Evolutionary conservation across 2,888 invertebrate species (phyloP).

Genomic region (Shargacucullia verbasci): DNA sequence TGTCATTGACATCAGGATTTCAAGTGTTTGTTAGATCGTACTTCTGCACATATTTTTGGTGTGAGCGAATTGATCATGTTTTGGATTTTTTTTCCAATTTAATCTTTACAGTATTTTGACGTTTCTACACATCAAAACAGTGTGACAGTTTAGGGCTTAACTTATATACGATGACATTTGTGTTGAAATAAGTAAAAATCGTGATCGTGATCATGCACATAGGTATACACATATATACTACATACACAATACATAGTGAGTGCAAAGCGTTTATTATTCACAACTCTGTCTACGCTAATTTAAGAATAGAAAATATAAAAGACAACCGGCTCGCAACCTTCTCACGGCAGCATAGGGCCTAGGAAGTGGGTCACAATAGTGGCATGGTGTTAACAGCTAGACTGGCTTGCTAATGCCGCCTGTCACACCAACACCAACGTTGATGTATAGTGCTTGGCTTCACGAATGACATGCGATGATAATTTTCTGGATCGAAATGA

Average conservation of each 20-base stretch:
- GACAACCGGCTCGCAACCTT: slow-evolving; percentile 10
- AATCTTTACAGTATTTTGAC: no score
- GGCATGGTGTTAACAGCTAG: slow-evolving; percentile 29
- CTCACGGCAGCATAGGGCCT: slow-evolving; percentile 12
- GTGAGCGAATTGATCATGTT: no score
- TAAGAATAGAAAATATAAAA: slow-evolving; percentile 1
- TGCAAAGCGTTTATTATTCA: not conserved
- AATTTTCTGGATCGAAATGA: not conserved
- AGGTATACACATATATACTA: no score
- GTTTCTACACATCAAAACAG: no score
- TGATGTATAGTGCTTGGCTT: slow-evolving; percentile 23
- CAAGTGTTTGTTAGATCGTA: no score
- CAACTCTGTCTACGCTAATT: not conserved
- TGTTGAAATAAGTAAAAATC: no score
- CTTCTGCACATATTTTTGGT: no score
- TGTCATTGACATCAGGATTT: no score
- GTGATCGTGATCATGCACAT: no score
- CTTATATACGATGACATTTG: no score
- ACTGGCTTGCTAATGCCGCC: slow-evolving; percentile 20
- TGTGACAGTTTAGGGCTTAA: no score
- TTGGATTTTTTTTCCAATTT: no score
- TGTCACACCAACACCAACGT: slow-evolving; percentile 21
- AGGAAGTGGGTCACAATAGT: slow-evolving; percentile 24
- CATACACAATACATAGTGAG: not conserved
- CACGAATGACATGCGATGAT: not conserved